A percentile compares a stretch with the other conserved stretches of the same genome.
These are phyloP conservation scores for Trachelus stipa DNA, from an alignment of 2,888 invertebrate genomes.

Conservation along the genomic window DNA sequence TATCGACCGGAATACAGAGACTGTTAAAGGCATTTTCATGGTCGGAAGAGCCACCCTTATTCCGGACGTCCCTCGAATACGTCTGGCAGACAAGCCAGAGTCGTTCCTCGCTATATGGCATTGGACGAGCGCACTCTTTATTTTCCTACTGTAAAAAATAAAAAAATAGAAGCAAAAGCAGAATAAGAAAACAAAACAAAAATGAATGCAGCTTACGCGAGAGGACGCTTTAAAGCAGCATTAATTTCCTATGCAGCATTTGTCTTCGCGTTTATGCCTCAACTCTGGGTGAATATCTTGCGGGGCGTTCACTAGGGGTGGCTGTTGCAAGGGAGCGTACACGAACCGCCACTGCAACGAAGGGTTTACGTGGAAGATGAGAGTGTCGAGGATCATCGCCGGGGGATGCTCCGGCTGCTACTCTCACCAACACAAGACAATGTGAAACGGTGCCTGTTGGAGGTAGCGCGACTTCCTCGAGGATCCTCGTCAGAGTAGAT, in stretches of 20 bases:
- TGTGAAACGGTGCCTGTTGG: not conserved
- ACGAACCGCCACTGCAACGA: not conserved
- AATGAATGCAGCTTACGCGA: slow-evolving; percentile 10
- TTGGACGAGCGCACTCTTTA: not conserved
- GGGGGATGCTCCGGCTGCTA: not conserved
- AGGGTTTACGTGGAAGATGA: not conserved
- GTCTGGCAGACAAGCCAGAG: not conserved
- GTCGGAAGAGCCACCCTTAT: not conserved
- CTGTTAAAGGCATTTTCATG: not conserved
- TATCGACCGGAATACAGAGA: not conserved
- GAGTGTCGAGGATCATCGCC: slow-evolving; percentile 1
- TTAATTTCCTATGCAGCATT: slow-evolving; percentile 26
- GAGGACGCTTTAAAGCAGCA: slow-evolving; percentile 18
- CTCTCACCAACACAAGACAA: not conserved
- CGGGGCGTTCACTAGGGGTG: not conserved
- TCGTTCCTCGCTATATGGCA: not conserved
- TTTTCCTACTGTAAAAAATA: not conserved
- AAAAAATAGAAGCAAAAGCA: not conserved
- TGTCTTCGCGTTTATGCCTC: slow-evolving; percentile 21
- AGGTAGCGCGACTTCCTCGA: not conserved
- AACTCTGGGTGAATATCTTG: slow-evolving; percentile 8
- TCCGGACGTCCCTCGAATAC: not conserved
- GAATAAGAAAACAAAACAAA: not conserved
- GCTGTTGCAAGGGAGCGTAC: not conserved
- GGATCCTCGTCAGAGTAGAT: not conserved